Percentiles rank a stretch among this genome's conserved stretches.
Conservation (phyloP, 2,113 vertebrate species). For the Montifringilla adamsi region DNA sequence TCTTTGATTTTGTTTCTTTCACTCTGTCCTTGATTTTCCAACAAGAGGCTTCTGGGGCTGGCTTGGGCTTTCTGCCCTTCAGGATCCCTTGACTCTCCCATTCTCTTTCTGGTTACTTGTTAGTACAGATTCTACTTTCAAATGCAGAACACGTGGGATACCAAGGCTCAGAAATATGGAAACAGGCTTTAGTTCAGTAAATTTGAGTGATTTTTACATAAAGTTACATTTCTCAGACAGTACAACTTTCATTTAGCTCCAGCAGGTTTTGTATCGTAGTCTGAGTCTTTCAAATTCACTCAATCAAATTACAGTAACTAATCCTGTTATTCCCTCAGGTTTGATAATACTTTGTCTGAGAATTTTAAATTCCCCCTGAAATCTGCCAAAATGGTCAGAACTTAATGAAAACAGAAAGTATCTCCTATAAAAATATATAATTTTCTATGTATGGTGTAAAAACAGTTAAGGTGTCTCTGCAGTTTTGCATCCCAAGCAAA, state of each 20-base stretch:
- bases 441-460: neutral
- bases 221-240: neutral
- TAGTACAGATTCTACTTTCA: neutral
- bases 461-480: neutral
- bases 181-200: neutral
- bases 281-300: neutral
- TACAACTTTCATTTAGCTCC: neutral
- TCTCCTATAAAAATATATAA: neutral
- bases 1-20: neutral
- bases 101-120: neutral
- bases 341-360: neutral
- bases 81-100: neutral
- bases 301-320: neutral
- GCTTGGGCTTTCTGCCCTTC: neutral
- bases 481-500: constrained; percentile 37
- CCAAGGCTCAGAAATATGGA: neutral
- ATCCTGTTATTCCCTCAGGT: neutral
- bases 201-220: neutral
- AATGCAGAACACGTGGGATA: neutral
- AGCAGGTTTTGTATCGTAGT: neutral
- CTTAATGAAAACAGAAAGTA: neutral
- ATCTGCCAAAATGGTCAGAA: neutral
- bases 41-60: neutral
- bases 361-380: neutral
- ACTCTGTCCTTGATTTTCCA: neutral